phyloP scores from a whole-genome alignment of 2,888 invertebrate genomes.

The Conops quadrifasciatus region DNA sequence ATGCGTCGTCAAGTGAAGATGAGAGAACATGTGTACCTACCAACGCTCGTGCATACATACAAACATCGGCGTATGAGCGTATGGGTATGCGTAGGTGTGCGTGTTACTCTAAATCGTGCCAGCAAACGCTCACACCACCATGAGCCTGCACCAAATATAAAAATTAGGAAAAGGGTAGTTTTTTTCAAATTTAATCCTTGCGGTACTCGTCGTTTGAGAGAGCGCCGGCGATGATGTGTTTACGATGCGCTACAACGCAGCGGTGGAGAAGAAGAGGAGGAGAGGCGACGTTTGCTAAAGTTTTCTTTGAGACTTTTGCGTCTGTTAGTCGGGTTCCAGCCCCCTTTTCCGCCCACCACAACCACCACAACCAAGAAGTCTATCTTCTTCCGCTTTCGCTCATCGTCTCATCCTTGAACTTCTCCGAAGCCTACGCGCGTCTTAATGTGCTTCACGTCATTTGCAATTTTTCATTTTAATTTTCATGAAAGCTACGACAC shows the following conservation, averaged over 20 bases:
- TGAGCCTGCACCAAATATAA: constrained; percentile 38
- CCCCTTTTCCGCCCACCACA: not conserved
- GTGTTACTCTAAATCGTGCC: constrained; percentile 29
- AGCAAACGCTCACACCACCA: not conserved
- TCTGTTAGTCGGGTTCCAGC: not conserved
- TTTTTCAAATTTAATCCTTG: constrained; percentile 39
- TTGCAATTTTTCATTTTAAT: constrained; percentile 64
- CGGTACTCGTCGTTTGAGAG: not conserved
- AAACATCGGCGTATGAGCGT: not conserved
- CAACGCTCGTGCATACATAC: not conserved
- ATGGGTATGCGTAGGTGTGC: constrained; percentile 25
- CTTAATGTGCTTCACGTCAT: constrained; percentile 51
- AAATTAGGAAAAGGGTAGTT: constrained; percentile 48
- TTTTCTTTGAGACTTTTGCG: constrained; percentile 24
- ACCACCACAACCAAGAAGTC: no score
- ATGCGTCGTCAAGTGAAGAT: not conserved
- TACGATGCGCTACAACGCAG: not conserved
- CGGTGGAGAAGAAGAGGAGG: not conserved
- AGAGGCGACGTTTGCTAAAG: constrained; percentile 20
- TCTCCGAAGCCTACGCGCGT: constrained; percentile 42
- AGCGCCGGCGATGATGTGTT: constrained; percentile 15
- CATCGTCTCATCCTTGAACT: not conserved
- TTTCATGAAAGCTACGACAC: constrained; percentile 61
- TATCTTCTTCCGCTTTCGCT: not conserved
- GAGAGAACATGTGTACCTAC: not conserved